A percentile compares a stretch with the other conserved stretches of the same genome.
Evolutionary conservation across 2,797 vertebrate species (phyloP).

Genomic region (Esox masquinongy): DNA sequence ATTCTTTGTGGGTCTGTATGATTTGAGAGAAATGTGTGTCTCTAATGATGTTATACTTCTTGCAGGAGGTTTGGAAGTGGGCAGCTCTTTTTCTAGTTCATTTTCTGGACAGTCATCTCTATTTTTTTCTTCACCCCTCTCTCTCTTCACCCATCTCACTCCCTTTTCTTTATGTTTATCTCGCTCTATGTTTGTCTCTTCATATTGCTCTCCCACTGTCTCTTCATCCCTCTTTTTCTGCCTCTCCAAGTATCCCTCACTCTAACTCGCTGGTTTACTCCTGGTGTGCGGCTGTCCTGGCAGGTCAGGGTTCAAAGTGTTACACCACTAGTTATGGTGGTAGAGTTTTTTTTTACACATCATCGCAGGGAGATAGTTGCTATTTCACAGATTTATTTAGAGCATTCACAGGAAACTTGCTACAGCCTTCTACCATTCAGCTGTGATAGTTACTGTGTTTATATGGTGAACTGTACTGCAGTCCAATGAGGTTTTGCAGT

Average conservation of each 20-base stretch:
- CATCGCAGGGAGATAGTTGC: no score
- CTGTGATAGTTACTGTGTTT: constrained; percentile 37
- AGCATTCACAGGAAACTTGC: neutral
- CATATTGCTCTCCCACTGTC: neutral
- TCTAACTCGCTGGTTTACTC: constrained; percentile 38
- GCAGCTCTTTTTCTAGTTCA: no score
- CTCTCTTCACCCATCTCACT: constrained; percentile 2
- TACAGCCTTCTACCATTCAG: constrained; percentile 36
- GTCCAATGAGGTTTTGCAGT: neutral
- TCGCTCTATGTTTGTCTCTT: no score
- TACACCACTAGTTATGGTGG: constrained; percentile 60
- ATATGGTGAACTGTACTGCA: constrained; percentile 6
- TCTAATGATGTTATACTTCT: no score
- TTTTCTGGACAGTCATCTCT: neutral
- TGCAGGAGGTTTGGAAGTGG: no score
- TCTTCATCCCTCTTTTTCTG: neutral
- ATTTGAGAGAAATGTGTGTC: no score
- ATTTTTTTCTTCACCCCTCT: constrained; percentile 43
- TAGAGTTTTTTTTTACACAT: constrained; percentile 64
- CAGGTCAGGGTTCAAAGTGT: constrained; percentile 67
- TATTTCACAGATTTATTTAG: no score
- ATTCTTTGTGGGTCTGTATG: no score
- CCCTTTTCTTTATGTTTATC: no score
- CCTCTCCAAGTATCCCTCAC: constrained; percentile 41
- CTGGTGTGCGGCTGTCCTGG: constrained; percentile 54